Percentiles rank a stretch among this genome's conserved stretches.
These are phyloP conservation scores for Poecile montanus DNA, from an alignment of 2,797 vertebrate genomes.

Conservation along the genomic window DNA sequence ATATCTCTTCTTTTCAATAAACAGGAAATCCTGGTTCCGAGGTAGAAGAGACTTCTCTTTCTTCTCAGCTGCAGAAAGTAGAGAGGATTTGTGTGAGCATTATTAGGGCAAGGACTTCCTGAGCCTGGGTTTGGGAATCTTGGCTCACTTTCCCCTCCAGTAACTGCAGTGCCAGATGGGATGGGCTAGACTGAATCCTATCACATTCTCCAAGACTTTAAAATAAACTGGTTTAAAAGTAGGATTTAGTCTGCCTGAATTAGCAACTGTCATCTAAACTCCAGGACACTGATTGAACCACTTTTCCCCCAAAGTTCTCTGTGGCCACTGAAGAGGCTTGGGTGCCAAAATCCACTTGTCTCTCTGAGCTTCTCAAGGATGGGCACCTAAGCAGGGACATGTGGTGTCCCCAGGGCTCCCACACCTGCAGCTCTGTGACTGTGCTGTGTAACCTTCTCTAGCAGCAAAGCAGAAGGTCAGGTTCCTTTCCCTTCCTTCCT, in stretches of 20 bases:
- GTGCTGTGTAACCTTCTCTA: background rate
- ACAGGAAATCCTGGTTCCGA: background rate
- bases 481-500: background rate
- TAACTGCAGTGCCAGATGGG: background rate
- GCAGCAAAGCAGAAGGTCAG: accelerated
- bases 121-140: background rate
- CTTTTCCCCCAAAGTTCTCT: background rate
- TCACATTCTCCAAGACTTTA: background rate
- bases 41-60: background rate
- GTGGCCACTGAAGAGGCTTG: background rate
- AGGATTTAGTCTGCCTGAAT: background rate
- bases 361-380: background rate
- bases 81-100: background rate
- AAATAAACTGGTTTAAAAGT: background rate
- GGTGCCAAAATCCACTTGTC: background rate
- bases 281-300: background rate
- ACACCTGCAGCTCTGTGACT: background rate
- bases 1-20: background rate
- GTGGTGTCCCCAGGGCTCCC: background rate
- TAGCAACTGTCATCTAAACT: background rate
- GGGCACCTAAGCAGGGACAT: accelerated
- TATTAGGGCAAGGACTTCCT: background rate
- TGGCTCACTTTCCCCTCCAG: background rate
- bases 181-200: background rate
- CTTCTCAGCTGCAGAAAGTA: background rate